Evolutionary conservation across 1,140 invertebrate species (phyloP).

Genomic region (Drosophila subpulchrella): DNA sequence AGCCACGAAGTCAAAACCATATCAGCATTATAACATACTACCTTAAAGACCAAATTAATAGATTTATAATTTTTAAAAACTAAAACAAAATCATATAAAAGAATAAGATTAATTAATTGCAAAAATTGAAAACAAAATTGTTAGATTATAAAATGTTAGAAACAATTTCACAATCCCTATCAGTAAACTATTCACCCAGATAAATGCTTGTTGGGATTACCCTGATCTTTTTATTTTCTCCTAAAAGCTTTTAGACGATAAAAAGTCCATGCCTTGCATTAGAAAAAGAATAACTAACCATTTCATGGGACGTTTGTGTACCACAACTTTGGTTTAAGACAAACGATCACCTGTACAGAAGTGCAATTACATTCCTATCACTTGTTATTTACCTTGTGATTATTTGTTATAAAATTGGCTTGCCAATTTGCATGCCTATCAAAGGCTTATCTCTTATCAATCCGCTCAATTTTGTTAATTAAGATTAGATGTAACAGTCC

Average conservation of each 20-base stretch:
- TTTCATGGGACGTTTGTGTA: no score
- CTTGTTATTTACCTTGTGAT: not conserved
- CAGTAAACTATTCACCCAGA: no score
- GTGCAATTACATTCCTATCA: not conserved
- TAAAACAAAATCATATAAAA: no score
- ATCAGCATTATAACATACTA: no score
- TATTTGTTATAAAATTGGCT: not conserved
- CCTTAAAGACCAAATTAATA: no score
- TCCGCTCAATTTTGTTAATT: constrained; percentile 22
- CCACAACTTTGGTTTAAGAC: not conserved
- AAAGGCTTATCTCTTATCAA: constrained; percentile 32
- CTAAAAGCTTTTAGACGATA: not conserved
- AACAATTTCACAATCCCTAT: no score
- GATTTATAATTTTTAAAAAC: no score
- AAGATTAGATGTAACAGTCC: constrained; percentile 9
- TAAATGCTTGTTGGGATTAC: constrained; percentile 40
- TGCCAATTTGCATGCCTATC: constrained; percentile 8
- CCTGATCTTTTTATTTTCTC: constrained; percentile 2
- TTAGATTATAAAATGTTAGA: no score
- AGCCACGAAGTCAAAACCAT: not conserved
- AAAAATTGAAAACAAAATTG: not conserved
- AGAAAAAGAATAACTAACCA: no score
- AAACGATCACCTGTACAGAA: not conserved
- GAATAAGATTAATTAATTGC: no score
- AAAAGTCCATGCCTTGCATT: not conserved